Evolutionary conservation across 2,888 invertebrate genomes (phyloP), one percentile per base, ranked within the genome.

Genomic region (Aphrophora alni): DNA sequence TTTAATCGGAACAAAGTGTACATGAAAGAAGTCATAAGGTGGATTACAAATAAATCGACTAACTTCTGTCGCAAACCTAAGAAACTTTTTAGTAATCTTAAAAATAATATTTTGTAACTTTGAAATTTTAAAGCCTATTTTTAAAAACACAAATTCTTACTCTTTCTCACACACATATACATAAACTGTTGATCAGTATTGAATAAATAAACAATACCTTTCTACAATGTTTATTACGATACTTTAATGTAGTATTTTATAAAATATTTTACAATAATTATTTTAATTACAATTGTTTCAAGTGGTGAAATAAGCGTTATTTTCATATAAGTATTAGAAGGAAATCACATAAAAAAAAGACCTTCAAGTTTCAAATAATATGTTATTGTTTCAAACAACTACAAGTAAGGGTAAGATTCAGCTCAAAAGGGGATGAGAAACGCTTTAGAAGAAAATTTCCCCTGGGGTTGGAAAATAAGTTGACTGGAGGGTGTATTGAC

Each of bases 361-460:
- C 14, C 59, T 59, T 59, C 21, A 59, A 59, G 59, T 59, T 59
- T 59, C 59, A 59, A 59, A 59, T 59, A 59, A 59, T 14, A 59
- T 21, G 59, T 59, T 59, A 59, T 59, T 59, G 59, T 59, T 59
- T 21, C 59, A 59, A 59, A 59, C 59, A 59, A 44, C 1, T 44
- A 44, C 44, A 44, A 44, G 44, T 44, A 44, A 59, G 59, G 59
- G 12, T 59, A 59, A 59, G 59, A 59, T 59, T 59, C 59, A 21
- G 59, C 21, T 59, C 59, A 59, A 59, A 59, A 79, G 68, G 78
- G 78, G 78, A 79, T 79, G 78, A 79, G 74, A 74, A 79, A 79
- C 78, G 78, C 74, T 79, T 79, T 79, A 79, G 69, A 74, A 79
- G 74, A 59, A 59, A 79, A 79, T 79, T 79, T 79, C 78, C 78